Evolutionary conservation across 1,140 invertebrate species (phyloP).

Genomic region (Plectrocnemia conspersa): DNA sequence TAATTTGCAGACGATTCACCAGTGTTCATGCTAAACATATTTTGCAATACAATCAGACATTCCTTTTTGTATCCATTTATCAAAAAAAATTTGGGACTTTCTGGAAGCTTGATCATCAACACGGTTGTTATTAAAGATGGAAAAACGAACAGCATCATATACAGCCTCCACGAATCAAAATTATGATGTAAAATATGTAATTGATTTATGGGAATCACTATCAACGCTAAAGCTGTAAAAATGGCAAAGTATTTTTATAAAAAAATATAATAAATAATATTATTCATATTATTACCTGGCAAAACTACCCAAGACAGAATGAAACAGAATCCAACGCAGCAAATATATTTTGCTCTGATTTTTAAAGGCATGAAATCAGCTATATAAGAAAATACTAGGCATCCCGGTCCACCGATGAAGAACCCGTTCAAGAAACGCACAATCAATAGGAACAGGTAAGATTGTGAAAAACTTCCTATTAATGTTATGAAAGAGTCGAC

Average conservation of each 20-base stretch:
- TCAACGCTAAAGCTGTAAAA: slow-evolving; percentile 58
- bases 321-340: slow-evolving; percentile 58
- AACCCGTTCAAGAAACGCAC: slow-evolving; percentile 52
- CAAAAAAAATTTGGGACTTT: slow-evolving; percentile 72
- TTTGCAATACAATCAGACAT: slow-evolving; percentile 56
- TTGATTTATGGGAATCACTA: slow-evolving; percentile 56
- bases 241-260: slow-evolving; percentile 11
- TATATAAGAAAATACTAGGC: slow-evolving; percentile 58
- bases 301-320: slow-evolving; percentile 58
- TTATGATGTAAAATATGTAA: slow-evolving; percentile 40
- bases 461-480: slow-evolving; percentile 45
- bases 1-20: slow-evolving; percentile 37
- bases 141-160: slow-evolving; percentile 54
- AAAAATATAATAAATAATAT: background rate
- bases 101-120: slow-evolving; percentile 58
- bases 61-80: slow-evolving; percentile 57
- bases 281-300: slow-evolving; percentile 44
- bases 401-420: slow-evolving; percentile 52
- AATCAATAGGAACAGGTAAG: slow-evolving; percentile 44
- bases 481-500: slow-evolving; percentile 56
- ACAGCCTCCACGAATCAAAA: slow-evolving; percentile 62
- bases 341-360: slow-evolving; percentile 54
- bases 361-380: slow-evolving; percentile 59
- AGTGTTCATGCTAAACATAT: slow-evolving; percentile 59
- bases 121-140: slow-evolving; percentile 54